Conservation (phyloP, 2,113 vertebrate genomes). For the Pithys albifrons region DNA sequence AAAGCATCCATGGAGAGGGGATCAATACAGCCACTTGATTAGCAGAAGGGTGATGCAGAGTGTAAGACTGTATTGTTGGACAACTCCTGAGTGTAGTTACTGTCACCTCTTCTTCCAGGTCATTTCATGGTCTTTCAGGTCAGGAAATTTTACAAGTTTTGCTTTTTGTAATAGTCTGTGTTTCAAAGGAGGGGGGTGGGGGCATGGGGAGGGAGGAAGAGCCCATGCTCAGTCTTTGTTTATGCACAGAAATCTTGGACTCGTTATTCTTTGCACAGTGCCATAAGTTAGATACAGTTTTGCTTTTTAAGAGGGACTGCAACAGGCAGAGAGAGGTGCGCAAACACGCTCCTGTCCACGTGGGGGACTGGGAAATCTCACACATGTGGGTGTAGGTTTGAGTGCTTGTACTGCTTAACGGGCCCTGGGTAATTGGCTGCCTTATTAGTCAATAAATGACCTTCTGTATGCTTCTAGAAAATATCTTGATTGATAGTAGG, state of each 20-base stretch:
- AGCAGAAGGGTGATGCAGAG: neutral
- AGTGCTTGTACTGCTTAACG: neutral
- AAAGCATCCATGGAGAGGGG: slow-evolving; percentile 13
- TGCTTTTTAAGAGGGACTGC: neutral
- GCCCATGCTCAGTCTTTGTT: neutral
- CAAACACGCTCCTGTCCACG: fast-evolving
- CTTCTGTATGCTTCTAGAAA: slow-evolving; percentile 11
- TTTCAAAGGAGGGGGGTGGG: neutral
- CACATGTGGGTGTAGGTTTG: neutral
- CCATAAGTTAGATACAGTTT: fast-evolving
- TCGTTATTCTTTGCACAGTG: neutral
- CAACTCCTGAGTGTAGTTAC: slow-evolving; percentile 4
- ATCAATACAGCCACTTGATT: slow-evolving; percentile 45
- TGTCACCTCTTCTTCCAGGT: neutral
- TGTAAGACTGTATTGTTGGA: neutral
- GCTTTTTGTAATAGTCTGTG: neutral
- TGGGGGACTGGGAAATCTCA: neutral
- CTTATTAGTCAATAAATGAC: slow-evolving; percentile 28
- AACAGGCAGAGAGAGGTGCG: neutral
- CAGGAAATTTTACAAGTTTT: neutral
- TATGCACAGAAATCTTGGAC: neutral
- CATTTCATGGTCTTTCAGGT: neutral
- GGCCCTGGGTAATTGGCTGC: slow-evolving; percentile 6
- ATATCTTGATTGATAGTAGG: neutral
- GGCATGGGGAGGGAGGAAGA: too few relatives aligned